Base-by-base conservation (phyloP, 2,888 invertebrate species). In the Chrysomela aeneicollis region DNA sequence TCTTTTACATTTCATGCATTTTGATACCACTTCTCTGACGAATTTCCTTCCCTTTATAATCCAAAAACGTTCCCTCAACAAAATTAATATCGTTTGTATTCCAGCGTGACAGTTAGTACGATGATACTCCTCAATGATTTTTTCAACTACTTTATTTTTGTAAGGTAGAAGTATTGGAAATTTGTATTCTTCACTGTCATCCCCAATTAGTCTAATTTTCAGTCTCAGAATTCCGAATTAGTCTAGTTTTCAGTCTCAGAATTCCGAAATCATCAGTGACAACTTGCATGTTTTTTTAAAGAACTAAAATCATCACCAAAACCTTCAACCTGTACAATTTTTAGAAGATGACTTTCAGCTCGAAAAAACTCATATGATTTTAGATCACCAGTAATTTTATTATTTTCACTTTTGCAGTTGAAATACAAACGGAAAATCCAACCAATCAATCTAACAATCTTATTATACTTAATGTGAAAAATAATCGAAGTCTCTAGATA, bases 11-110 rank as follows among this genome's bases (percentile, higher is more conserved):
- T 47, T 47, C 8, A 47, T 21, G 22, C 22, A 50, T 21, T 50
- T 47, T 10, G 17, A 18, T 19, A 47, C 17, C 12, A 50, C 50
- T 21, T 50, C 50, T 50, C 21, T 17, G n/a, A 50, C 50, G n/a
- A 21, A 21, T 50, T 5, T 50, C n/a, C 50, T 50, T 35, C 50
- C 50, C 15, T 50, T 50, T n/a, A 50, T 2, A 8, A 47, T 47
- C 47, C 47, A 47, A 17, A 47, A 47, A 1, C 47, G 4, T 47
- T 47, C 47, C 15, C 50, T 19, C 19, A 50, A 15, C 4, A 50
- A 21, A 9, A 19, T 19, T 10, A 35, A 21, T 21, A 22, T 21
- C n/a, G 3, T 49, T 9, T 50, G 50, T 50, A 21, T 50, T n/a
- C 50, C 50, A 21, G 19, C 18, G 9, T 50, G 32, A 10, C 21